phyloP scores from a whole-genome alignment of 2,888 invertebrate species.

The Allolobophora icterica region DNA sequence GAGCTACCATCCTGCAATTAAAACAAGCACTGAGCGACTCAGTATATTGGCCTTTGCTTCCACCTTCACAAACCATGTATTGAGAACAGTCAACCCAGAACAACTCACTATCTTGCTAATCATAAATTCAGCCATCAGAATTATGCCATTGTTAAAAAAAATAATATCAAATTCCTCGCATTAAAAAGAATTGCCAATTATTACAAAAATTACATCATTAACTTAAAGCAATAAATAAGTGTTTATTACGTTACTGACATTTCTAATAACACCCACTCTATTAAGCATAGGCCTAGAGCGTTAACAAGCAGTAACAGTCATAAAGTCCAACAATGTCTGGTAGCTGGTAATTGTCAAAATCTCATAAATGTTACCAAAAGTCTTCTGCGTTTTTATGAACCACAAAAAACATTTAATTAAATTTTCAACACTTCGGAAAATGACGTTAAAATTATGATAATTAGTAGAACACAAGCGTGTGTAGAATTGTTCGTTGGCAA shows the following conservation, averaged over 20 bases:
- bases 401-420: not conserved
- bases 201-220: not conserved
- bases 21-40: not conserved
- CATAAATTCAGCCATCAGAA: not conserved
- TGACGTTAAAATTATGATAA: not conserved
- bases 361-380: not conserved
- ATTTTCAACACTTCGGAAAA: not conserved
- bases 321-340: not conserved
- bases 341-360: not conserved
- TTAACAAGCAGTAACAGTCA: constrained; percentile 11
- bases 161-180: not conserved
- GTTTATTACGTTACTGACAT: not conserved
- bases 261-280: not conserved
- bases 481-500: constrained; percentile 80
- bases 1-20: too few relatives aligned
- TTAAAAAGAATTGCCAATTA: not conserved
- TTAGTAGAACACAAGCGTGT: constrained; percentile 91
- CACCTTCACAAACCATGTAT: not conserved
- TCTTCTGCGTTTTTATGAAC: not conserved
- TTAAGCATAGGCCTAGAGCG: not conserved
- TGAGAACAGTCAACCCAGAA: not conserved
- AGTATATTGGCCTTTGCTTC: not conserved
- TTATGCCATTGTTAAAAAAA: not conserved
- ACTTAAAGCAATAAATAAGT: not conserved
- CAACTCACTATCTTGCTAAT: not conserved